Base-by-base conservation (phyloP, 37 sponge, comb jelly and placozoan genomes). In the Diacarnus erythraeanus region DNA sequence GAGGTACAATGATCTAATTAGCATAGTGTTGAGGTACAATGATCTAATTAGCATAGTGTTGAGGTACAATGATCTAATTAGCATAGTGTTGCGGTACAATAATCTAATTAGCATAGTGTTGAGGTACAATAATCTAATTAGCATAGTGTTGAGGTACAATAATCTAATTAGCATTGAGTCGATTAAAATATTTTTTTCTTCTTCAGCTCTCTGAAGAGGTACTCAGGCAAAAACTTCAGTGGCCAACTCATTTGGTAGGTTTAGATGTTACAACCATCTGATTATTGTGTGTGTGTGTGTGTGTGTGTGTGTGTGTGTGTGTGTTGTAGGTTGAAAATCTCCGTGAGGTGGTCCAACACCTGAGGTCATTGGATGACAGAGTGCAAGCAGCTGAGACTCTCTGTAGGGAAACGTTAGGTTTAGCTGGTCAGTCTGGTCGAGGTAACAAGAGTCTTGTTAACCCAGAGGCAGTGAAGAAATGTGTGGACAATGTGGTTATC, bases 381-480 rank as follows among this genome's bases (percentile, higher is more conserved):
- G 71, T 81, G 21, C 29, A 3, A 1, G 72, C 74, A 36, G 69
- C 76, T 42, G 76, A 75, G 69, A 64, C 5, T 58, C 76, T 74
- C 29, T 75, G 76, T 42, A 23, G 66, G 27, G n/a, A 83, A 38
- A 83, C 83, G 21, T 0, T 74, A 38, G 17, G 74, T 10, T 25
- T 31, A 20, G 31, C 58, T 34, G 68, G 73, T 23, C 26, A 22
- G 4, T 3, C 54, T 3, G 39, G 69, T 36, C 31, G 8, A 36
- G 9, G 51, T n/a, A 23, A 10, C 27, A 44, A 44, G 3, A 37
- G 38, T 40, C 27, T 20, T 29, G 69, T 83, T 1, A 83, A 83
- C 30, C 76, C 83, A 34, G 75, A 29, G 20, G 76, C 69, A 23
- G 76, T 83, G 9, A 69, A 83, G 68, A 74, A 41, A 69, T 83